Base-by-base conservation (phyloP, 2,888 invertebrate species). In the Pandemis cinnamomeana region DNA sequence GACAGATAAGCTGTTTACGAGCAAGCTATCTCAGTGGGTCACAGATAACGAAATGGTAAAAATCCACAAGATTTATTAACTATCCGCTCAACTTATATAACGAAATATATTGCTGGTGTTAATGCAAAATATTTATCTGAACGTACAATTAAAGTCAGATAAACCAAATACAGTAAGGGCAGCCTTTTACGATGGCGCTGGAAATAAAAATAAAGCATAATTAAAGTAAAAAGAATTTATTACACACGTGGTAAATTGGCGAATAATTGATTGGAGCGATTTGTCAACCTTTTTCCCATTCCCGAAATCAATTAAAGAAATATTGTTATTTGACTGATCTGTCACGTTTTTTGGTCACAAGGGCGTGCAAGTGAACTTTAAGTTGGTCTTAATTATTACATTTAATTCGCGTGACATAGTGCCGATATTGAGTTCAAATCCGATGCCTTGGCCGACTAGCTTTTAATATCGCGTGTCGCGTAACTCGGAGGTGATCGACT, bases 401-500 rank as follows among this genome's bases (percentile, higher is more conserved):
- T 74, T 76, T 76, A 77, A 46, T 77, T 75, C 67, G 62, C 62
- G 62, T 72, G 72, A 71, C 71, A 74, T 72, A 69, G 64, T 46
- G 27, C 63, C 41, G 53, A 55, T 72, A 61, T 71, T 36, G 68
- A 27, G 44, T 81, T 70, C 68, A 75, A 72, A 78, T 79, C 77
- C 71, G 72, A 78, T 81, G 79, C 84, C 85, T 86, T 86, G 87
- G 78, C 85, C 84, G 79, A 84, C 68, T 82, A 82, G 80, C 79
- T 71, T 48, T 51, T 46, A 71, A 63, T 51, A 60, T 75, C 62
- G 67, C 71, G 71, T 67, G 71, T 55, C 27, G 71, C 67, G 71
- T 71, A 75, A 71, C 58, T 53, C 71, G 51, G 72, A 58, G 68
- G 72, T 64, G 64, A 72, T 63, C 42, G 51, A 8, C 41, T 61